These are phyloP conservation scores for Rhopalosiphum maidis DNA, from an alignment of 1,140 invertebrate genomes.

Conservation along the genomic window DNA sequence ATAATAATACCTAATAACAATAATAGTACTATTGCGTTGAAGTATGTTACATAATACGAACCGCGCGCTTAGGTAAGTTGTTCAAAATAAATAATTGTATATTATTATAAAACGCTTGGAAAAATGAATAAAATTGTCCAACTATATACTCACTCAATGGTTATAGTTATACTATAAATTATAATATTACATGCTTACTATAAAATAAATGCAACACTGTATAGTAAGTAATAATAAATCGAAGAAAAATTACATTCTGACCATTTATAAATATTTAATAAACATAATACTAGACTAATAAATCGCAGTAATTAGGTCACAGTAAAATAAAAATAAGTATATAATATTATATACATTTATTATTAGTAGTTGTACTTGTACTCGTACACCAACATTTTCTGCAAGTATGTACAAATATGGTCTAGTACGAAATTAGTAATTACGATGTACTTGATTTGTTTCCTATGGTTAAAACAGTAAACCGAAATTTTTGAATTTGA, in stretches of 20 bases:
- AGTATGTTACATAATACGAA: background rate
- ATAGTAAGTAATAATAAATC: background rate
- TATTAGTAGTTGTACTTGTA: background rate
- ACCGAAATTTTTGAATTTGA: background rate
- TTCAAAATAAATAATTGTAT: background rate
- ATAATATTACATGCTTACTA: background rate
- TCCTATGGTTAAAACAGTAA: background rate
- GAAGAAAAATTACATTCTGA: background rate
- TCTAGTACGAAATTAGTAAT: background rate
- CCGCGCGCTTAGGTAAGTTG: background rate
- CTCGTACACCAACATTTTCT: background rate
- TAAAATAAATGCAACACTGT: background rate
- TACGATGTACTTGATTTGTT: background rate
- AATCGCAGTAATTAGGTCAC: conserved; percentile 12
- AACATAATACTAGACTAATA: background rate
- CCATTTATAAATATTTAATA: conserved; percentile 17
- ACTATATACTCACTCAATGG: background rate
- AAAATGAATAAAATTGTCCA: background rate
- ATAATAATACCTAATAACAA: background rate
- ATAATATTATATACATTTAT: background rate
- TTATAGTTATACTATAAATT: background rate
- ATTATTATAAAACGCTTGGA: background rate
- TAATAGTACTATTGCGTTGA: background rate
- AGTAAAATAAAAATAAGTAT: background rate
- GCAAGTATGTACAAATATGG: background rate